Evolutionary conservation across 30 jellyfish, hydroid and myxozoan species (phyloP).

Genomic region (Aurelia aurita): DNA sequence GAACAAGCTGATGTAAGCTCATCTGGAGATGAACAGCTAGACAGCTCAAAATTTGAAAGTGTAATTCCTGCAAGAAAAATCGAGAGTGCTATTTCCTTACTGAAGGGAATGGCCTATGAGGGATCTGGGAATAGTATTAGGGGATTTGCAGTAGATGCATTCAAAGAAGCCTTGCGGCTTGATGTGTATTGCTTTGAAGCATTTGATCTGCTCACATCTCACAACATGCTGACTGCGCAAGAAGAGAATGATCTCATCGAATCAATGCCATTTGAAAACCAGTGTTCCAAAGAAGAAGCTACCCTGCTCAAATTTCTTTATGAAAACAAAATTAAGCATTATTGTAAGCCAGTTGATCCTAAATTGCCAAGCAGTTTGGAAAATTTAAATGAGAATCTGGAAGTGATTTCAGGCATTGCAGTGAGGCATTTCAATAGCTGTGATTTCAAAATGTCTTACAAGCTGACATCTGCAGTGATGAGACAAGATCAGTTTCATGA

Average conservation of each 20-base stretch:
- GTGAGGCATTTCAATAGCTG: slow-evolving; percentile 82
- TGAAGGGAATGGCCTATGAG: slow-evolving; percentile 87
- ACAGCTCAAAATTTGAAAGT: slow-evolving; percentile 33
- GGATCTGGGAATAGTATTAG: slow-evolving; percentile 67
- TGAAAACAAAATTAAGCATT: slow-evolving; percentile 64
- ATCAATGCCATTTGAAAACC: slow-evolving; percentile 76
- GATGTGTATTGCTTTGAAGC: slow-evolving; percentile 98
- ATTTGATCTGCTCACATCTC: slow-evolving; percentile 79
- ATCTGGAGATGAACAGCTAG: slow-evolving; percentile 31
- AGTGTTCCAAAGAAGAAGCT: slow-evolving; percentile 78
- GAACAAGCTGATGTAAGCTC: slow-evolving; percentile 47
- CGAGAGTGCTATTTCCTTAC: slow-evolving; percentile 78
- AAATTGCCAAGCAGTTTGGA: slow-evolving; percentile 59
- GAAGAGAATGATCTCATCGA: slow-evolving; percentile 83
- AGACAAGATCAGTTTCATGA: slow-evolving; percentile 80
- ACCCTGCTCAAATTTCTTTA: slow-evolving; percentile 63
- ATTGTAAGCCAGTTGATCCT: slow-evolving; percentile 75
- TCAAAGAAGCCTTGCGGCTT: slow-evolving; percentile 81
- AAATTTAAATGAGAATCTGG: slow-evolving; percentile 66
- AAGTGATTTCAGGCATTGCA: slow-evolving; percentile 72
- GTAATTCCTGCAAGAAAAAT: slow-evolving; percentile 61
- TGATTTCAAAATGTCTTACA: slow-evolving; percentile 72
- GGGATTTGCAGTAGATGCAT: slow-evolving; percentile 83
- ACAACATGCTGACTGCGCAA: slow-evolving; percentile 70
- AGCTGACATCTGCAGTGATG: slow-evolving; percentile 71